These are phyloP conservation scores for Nudaria mundana DNA, from an alignment of 2,888 invertebrate genomes.

Conservation along the genomic window DNA sequence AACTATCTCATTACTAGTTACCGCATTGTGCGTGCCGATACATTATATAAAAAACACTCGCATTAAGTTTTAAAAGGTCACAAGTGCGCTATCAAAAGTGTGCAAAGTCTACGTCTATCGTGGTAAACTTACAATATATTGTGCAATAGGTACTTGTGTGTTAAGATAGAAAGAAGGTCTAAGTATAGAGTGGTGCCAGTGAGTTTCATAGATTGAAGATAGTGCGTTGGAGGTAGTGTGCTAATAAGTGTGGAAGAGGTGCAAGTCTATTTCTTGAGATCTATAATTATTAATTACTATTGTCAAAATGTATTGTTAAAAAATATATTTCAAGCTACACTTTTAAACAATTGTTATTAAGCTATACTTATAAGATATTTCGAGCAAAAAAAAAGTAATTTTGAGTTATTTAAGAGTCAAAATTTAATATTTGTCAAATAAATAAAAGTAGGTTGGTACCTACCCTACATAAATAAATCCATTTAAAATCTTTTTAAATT, in stretches of 20 bases:
- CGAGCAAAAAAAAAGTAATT: too few relatives aligned
- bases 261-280: conserved; percentile 72
- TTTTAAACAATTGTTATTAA: too few relatives aligned
- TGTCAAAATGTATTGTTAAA: neutral
- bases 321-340: neutral
- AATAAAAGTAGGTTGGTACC: too few relatives aligned
- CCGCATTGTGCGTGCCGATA: too few relatives aligned
- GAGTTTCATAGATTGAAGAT: conserved; percentile 60
- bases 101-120: conserved; percentile 68
- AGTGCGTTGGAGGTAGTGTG: conserved; percentile 73
- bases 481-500: conserved; percentile 24
- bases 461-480: neutral
- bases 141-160: conserved; percentile 69
- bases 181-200: conserved; percentile 49
- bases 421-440: neutral
- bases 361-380: too few relatives aligned
- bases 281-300: conserved; percentile 52
- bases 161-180: conserved; percentile 71
- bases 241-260: conserved; percentile 75
- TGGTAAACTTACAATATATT: conserved; percentile 63
- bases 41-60: neutral
- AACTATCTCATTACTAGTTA: neutral
- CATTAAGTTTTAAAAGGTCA: conserved; percentile 12
- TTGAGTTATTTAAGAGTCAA: neutral
- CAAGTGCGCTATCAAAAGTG: conserved; percentile 50